Percentiles rank a stretch among this genome's conserved stretches.
Conservation (phyloP, 2,797 vertebrate species). For the Botia kubotai region DNA sequence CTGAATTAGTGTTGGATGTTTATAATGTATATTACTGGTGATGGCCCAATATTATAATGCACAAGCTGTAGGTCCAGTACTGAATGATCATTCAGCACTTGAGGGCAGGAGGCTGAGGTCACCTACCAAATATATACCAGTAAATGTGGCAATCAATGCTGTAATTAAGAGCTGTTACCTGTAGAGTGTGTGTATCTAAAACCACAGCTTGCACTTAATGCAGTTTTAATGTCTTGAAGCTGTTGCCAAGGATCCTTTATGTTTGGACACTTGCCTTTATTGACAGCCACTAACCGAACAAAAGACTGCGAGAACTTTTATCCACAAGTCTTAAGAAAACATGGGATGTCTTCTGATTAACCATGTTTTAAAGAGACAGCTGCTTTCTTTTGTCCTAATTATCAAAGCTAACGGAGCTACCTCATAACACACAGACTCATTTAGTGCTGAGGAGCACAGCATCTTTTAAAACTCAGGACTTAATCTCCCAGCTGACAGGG, state of each 20-base stretch:
- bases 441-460: background rate
- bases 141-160: conserved; percentile 1
- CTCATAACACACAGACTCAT: background rate
- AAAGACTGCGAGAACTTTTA: background rate
- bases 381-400: background rate
- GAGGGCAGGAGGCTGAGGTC: background rate
- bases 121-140: background rate
- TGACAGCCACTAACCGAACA: conserved; percentile 4
- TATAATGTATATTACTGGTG: background rate
- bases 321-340: background rate
- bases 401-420: background rate
- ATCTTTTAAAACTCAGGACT: background rate
- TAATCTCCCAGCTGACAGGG: too few species aligned
- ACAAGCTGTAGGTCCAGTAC: background rate
- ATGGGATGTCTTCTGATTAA: background rate
- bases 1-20: conserved; percentile 17
- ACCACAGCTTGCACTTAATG: conserved; percentile 5
- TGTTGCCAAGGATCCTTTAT: conserved; percentile 8
- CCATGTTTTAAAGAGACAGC: background rate
- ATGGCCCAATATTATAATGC: conserved; percentile 13
- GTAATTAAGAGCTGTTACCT: background rate
- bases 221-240: background rate
- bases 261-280: background rate
- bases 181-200: background rate
- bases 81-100: conserved; percentile 2